Base-by-base conservation (phyloP, 2,113 vertebrate genomes). In the Chionomys nivalis region DNA sequence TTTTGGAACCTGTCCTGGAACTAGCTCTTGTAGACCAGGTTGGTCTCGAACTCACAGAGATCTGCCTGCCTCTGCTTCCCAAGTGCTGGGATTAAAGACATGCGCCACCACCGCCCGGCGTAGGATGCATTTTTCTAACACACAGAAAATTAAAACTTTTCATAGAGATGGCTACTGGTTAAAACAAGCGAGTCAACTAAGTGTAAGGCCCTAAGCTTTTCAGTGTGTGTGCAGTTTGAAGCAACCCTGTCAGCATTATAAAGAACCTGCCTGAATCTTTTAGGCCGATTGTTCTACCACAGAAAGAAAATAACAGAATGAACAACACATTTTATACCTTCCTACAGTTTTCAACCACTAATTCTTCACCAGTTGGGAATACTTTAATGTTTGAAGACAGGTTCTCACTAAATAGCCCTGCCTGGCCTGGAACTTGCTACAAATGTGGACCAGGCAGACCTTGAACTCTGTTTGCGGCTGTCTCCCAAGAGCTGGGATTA, bases 261-360 rank as follows among this genome's bases (percentile, higher is more conserved):
- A 96, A 63, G 28, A n/a, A 61, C 55, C 87, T 86, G 31, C 55
- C 87, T 86, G 31, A 85, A 17, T 0, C 19, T 13, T 36, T 58
- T 36, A 65, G 12, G 72, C 49, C 44, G 17, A 68, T 19, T 75
- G 39, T 70, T 75, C 21, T 49, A 90, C 39, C 87, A 63, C 89
- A 95, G 33, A 9, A 9, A 94, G 33, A 70, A 91, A 88, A 90
- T 47, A 73, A 73, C 36, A 73, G 39, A 73, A 39, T 9, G 39
- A 87, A 85, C 16, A 24, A 68, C 36, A 61, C 11, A 70, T 52
- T n/a, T 49, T 33, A 47, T 55, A 49, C 5, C 63, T 92, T 90
- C 72, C n/a, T 79, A 83, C 4, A 55, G 13, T 66, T 94, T 93
- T 95, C 78, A 93, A 88, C 31, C 81, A 94, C 44, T 66, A 93